Evolutionary conservation across 2,797 vertebrate genomes (phyloP).

Genomic region (Acropternis orthonyx): DNA sequence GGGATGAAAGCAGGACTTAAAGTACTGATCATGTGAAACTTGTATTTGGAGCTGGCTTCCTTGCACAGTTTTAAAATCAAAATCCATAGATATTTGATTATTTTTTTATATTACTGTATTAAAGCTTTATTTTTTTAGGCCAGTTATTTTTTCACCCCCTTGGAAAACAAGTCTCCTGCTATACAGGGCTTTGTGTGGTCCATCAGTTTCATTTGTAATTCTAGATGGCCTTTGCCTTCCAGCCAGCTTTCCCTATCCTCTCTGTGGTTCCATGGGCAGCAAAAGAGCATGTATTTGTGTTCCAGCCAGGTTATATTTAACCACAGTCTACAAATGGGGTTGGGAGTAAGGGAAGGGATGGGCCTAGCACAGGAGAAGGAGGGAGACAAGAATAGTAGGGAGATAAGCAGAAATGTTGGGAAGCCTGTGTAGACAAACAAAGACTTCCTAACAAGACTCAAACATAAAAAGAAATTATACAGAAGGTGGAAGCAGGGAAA

Average conservation of each 20-base stretch:
- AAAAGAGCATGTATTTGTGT: not conserved
- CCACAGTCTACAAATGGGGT: not conserved
- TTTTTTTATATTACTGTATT: not conserved
- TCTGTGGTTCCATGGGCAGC: not conserved
- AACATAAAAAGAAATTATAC: fast-evolving
- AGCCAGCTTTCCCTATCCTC: not conserved
- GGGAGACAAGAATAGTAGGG: not conserved
- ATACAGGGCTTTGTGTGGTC: not conserved
- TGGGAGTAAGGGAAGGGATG: not conserved
- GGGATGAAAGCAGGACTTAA: not conserved
- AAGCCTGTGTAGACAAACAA: not conserved
- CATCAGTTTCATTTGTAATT: not conserved
- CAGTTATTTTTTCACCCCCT: not conserved
- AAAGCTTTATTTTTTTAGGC: not conserved
- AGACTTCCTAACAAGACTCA: not conserved
- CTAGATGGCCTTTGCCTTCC: not conserved
- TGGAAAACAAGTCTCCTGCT: not conserved
- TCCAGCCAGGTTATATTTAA: not conserved
- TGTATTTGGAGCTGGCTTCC: not conserved
- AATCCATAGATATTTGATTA: not conserved
- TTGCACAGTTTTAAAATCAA: not conserved
- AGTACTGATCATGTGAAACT: not conserved
- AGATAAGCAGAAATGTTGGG: not conserved
- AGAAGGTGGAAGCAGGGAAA: not conserved
- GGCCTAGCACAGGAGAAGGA: not conserved